Base-by-base conservation (phyloP, 2,888 invertebrate genomes). In the Exocentrus adspersus region DNA sequence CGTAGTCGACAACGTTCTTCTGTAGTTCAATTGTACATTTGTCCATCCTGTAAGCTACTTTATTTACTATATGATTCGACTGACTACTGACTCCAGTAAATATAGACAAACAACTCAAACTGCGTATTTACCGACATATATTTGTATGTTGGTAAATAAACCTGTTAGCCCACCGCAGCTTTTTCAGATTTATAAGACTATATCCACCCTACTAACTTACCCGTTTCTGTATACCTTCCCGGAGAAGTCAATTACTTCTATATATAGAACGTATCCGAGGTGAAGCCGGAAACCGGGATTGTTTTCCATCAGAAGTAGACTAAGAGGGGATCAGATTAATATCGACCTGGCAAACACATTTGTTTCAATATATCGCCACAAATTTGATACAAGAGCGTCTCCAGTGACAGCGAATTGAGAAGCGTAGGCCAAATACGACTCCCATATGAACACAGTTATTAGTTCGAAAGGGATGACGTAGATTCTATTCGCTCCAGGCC, bases 301-400 rank as follows among this genome's bases (percentile, higher is more conserved):
- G 28, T n/a, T 4, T 21, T 51, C 51, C 17, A 51, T 51, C 53
- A 41, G 28, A 48, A 51, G 42, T 50, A 57, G 42, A 52, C 45
- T 28, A 51, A 57, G 65, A 64, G 68, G 65, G 66, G 75, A 78
- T 78, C 72, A 72, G 75, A 78, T 77, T 77, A 77, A 75, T 75
- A 77, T 78, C 76, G 76, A 74, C 67, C 74, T 70, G 67, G 74
- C 74, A 77, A 77, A 77, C 76, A 78, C 73, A 77, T 78, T 78
- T 78, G 77, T 77, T 76, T 77, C 77, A 75, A 75, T 76, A 73
- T 75, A 70, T 72, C 70, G 71, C 67, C 68, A 56, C 67, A 56
- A 66, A 72, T 69, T 63, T 69, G 71, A 70, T 70, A 65, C 71
- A 30, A 58, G 65, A 65, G 52, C 64, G 63, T 64, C 64, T 64